Percentiles rank a stretch among this genome's conserved stretches.
Conservation (phyloP, 2,888 invertebrate species). For the Ephialtes manifestator region DNA sequence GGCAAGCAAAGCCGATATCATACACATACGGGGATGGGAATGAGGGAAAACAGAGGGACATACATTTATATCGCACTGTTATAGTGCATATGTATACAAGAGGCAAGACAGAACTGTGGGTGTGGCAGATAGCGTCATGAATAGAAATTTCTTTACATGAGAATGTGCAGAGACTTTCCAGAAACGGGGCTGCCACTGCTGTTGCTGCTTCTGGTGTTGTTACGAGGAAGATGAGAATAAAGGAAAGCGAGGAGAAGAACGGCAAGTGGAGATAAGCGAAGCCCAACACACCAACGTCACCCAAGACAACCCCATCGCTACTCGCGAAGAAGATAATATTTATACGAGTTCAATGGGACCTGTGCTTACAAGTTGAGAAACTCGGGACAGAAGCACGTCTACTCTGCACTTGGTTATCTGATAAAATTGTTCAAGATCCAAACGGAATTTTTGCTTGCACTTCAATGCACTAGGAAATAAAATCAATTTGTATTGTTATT, state of each 20-base stretch:
- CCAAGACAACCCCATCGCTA: constrained; percentile 29
- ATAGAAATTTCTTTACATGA: constrained; percentile 72
- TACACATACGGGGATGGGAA: constrained; percentile 28
- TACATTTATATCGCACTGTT: constrained; percentile 29
- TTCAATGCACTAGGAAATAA: background rate
- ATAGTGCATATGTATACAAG: constrained; percentile 11
- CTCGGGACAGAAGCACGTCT: background rate
- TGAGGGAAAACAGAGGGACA: constrained; percentile 18
- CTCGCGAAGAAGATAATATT: constrained; percentile 62
- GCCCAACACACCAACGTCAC: constrained; percentile 24
- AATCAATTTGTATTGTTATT: no score
- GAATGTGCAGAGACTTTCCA: constrained; percentile 53
- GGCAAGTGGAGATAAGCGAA: constrained; percentile 52
- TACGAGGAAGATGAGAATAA: constrained; percentile 10
- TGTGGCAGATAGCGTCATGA: constrained; percentile 70
- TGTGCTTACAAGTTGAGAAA: constrained; percentile 42
- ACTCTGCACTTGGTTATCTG: constrained; percentile 22
- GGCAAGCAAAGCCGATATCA: constrained; percentile 40
- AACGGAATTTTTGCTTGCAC: constrained; percentile 26
- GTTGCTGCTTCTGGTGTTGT: background rate
- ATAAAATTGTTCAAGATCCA: constrained; percentile 19
- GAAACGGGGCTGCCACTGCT: constrained; percentile 37
- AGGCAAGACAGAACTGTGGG: constrained; percentile 9
- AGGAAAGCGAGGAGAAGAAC: constrained; percentile 33
- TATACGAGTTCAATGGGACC: constrained; percentile 52